A percentile compares a stretch with the other conserved stretches of the same genome.
These are phyloP conservation scores for Anastatus disparis DNA, from an alignment of 1,140 invertebrate genomes.

Conservation along the genomic window DNA sequence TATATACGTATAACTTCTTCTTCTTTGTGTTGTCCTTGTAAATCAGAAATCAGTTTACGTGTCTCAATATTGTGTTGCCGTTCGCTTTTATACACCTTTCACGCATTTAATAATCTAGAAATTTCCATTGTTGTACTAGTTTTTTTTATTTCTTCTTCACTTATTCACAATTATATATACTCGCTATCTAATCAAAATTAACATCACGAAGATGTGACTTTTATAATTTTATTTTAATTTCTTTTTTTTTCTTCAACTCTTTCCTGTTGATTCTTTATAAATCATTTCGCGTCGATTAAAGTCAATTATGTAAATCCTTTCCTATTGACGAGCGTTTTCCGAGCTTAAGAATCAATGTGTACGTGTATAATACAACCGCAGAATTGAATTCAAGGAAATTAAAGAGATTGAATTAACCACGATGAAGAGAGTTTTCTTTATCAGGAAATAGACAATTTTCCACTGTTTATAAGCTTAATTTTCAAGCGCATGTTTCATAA, in stretches of 20 bases:
- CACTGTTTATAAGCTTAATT: slow-evolving; percentile 60
- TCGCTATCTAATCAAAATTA: slow-evolving; percentile 29
- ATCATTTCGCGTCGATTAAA: slow-evolving; percentile 5
- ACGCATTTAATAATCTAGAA: slow-evolving; percentile 13
- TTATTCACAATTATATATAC: no score
- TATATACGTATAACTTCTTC: no score
- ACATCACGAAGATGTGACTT: not conserved
- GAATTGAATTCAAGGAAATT: slow-evolving; percentile 61
- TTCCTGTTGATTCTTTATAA: not conserved
- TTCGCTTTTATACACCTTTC: slow-evolving; percentile 17
- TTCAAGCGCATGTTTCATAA: slow-evolving; percentile 51
- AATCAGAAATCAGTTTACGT: slow-evolving; percentile 49
- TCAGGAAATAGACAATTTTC: slow-evolving; percentile 66
- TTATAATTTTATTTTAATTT: not conserved
- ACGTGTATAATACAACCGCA: slow-evolving; percentile 42
- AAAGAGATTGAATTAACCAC: slow-evolving; percentile 64
- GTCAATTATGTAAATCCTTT: slow-evolving; percentile 21
- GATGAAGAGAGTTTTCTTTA: slow-evolving; percentile 64
- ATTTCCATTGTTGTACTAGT: slow-evolving; percentile 22
- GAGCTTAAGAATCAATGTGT: slow-evolving; percentile 44
- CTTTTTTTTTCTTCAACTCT: not conserved
- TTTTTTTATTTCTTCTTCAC: slow-evolving; percentile 5
- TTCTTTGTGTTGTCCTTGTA: slow-evolving; percentile 42
- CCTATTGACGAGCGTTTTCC: slow-evolving; percentile 40
- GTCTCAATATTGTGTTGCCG: slow-evolving; percentile 31